Percentiles rank a stretch among this genome's conserved stretches.
These are phyloP conservation scores for Zoanthus solanderi DNA, from an alignment of 92 coral and sea anemone genomes.

Conservation along the genomic window DNA sequence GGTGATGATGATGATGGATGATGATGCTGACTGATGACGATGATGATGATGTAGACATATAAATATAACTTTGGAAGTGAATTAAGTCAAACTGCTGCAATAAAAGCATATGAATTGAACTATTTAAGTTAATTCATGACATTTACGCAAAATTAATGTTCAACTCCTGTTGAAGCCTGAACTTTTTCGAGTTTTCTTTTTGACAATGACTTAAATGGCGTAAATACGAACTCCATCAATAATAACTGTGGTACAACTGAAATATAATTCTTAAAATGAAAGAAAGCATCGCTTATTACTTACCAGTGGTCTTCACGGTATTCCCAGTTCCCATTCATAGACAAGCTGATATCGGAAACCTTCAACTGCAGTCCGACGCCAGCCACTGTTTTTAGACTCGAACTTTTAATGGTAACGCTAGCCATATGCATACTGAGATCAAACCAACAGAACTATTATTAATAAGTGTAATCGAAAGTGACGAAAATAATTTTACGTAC, in stretches of 20 bases:
- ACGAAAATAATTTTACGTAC: too few species aligned
- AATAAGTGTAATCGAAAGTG: too few species aligned
- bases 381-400: conserved; percentile 81
- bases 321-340: conserved; percentile 93
- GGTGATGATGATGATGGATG: too few species aligned
- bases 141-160: too few species aligned
- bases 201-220: too few species aligned
- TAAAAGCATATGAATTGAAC: too few species aligned
- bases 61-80: background rate
- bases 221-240: too few species aligned
- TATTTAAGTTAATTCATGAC: too few species aligned
- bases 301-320: conserved; percentile 89
- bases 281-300: background rate
- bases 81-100: background rate
- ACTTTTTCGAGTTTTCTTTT: too few species aligned
- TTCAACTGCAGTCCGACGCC: conserved; percentile 81
- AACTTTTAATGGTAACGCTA: conserved; percentile 73
- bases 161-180: too few species aligned
- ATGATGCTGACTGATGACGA: too few species aligned
- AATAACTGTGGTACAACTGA: background rate
- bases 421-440: conserved; percentile 68
- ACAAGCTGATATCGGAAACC: conserved; percentile 73
- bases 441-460: background rate
- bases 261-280: too few species aligned
- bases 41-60: background rate